These are phyloP conservation scores for Stegastes partitus DNA, from an alignment of 2,113 vertebrate genomes.

Conservation along the genomic window DNA sequence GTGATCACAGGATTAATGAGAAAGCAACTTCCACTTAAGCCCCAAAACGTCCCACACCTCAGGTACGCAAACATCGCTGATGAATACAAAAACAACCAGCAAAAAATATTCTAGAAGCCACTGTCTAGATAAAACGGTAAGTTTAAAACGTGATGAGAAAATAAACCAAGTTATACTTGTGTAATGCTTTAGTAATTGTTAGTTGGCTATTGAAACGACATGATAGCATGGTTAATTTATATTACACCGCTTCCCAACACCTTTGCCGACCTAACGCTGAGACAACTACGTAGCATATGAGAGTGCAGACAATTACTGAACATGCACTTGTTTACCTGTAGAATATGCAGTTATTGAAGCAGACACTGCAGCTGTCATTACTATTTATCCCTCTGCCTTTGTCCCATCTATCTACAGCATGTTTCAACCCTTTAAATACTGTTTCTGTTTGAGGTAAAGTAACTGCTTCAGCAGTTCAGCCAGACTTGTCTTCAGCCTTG, in stretches of 20 bases:
- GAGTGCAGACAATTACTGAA: conserved; percentile 61
- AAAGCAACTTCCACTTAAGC: conserved; percentile 55
- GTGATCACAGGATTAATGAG: conserved; percentile 62
- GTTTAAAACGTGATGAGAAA: conserved; percentile 56
- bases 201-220: conserved; percentile 76
- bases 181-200: conserved; percentile 80
- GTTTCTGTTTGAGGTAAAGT: conserved; percentile 68
- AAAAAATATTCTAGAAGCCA: conserved; percentile 69
- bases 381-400: conserved; percentile 18
- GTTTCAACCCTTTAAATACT: conserved; percentile 64
- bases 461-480: conserved; percentile 48
- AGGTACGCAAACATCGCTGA: conserved; percentile 69
- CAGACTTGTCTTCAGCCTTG: conserved; percentile 45
- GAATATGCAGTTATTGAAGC: conserved; percentile 45
- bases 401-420: conserved; percentile 32
- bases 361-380: conserved; percentile 44
- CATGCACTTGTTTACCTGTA: conserved; percentile 64
- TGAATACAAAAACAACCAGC: conserved; percentile 67
- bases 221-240: conserved; percentile 75
- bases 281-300: conserved; percentile 54
- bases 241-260: conserved; percentile 68
- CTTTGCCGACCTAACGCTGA: conserved; percentile 42
- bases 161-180: conserved; percentile 64
- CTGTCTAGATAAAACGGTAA: conserved; percentile 57
- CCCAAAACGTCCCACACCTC: conserved; percentile 59